Evolutionary conservation across 37 sponge, comb jelly and placozoan species (phyloP).

Genomic region (Cliona cf. orientalis): DNA sequence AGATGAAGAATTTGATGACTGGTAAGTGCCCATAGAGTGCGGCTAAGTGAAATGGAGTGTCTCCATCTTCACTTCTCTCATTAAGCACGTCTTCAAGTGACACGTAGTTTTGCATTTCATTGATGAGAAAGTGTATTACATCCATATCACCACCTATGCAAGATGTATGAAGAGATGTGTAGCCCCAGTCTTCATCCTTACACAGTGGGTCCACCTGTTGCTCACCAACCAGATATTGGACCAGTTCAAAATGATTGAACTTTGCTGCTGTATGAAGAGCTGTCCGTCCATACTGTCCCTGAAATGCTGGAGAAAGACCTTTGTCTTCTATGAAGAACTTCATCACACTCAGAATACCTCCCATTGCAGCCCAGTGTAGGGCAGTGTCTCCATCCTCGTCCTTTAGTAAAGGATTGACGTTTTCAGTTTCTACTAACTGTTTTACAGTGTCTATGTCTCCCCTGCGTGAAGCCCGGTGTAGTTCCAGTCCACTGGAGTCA

Average conservation of each 20-base stretch:
- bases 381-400: neutral
- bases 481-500: too few relatives aligned
- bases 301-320: neutral
- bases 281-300: neutral
- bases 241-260: neutral
- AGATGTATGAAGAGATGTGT: neutral
- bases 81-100: neutral
- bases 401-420: neutral
- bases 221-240: neutral
- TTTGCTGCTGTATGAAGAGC: neutral
- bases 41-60: too few relatives aligned
- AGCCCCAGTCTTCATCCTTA: neutral
- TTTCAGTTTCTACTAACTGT: too few relatives aligned
- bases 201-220: neutral
- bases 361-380: neutral
- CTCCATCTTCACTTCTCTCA: too few relatives aligned
- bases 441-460: too few relatives aligned
- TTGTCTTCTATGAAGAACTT: slow-evolving; percentile 10
- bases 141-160: neutral
- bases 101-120: neutral
- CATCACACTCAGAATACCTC: neutral
- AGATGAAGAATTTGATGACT: too few relatives aligned
- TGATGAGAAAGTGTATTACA: neutral
- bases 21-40: too few relatives aligned
- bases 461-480: too few relatives aligned